Evolutionary conservation across 2,888 invertebrate species (phyloP).

Genomic region (Folsomia manolachei): DNA sequence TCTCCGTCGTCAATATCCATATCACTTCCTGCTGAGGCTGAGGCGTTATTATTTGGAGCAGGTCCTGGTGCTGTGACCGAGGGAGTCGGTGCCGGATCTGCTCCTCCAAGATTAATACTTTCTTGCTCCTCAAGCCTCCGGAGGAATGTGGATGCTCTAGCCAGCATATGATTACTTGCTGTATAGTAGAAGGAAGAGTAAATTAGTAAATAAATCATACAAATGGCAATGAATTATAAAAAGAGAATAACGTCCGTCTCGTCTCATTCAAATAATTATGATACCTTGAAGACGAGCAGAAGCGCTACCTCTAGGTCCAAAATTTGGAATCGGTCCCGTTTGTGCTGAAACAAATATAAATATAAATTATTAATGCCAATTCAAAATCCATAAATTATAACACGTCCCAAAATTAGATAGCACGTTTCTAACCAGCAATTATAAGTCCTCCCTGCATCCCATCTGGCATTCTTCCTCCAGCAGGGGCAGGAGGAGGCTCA

Average conservation of each 20-base stretch:
- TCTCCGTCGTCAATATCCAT: constrained; percentile 44
- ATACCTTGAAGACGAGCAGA: constrained; percentile 39
- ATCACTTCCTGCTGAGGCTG: not conserved
- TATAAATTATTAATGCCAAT: not conserved
- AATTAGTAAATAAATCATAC: too few relatives aligned
- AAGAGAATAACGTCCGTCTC: too few relatives aligned
- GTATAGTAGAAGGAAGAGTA: not conserved
- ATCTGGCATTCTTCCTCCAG: constrained; percentile 24
- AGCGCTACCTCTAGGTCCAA: constrained; percentile 34
- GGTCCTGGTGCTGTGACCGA: not conserved
- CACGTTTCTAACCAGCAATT: constrained; percentile 31
- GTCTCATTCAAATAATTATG: too few relatives aligned
- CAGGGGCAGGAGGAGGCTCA: constrained; percentile 31
- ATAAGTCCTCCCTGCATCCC: constrained; percentile 36
- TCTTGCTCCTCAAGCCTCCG: constrained; percentile 43
- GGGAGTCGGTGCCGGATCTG: constrained; percentile 6
- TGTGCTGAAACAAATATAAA: constrained; percentile 3
- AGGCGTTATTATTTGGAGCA: not conserved
- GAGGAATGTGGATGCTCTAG: constrained; percentile 41
- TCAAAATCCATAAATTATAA: not conserved
- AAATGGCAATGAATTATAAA: too few relatives aligned
- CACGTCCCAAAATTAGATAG: constrained; percentile 28
- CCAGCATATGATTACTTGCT: constrained; percentile 43
- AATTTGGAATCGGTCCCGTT: not conserved
- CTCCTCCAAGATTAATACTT: constrained; percentile 23